These are phyloP conservation scores for Babyrousa celebensis DNA, from an alignment of 2,797 vertebrate species.

Conservation along the genomic window DNA sequence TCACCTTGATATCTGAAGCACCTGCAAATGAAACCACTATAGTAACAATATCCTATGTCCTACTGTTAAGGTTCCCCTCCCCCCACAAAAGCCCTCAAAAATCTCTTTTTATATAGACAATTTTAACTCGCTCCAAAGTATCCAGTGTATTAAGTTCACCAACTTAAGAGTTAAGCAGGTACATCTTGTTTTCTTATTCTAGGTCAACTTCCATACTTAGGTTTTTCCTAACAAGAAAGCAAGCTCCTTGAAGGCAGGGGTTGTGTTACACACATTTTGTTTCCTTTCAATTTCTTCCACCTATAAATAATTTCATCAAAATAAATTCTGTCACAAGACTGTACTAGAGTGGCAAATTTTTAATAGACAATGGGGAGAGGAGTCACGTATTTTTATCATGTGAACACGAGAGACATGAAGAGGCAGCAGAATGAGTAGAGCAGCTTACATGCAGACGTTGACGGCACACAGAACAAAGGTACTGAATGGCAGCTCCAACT, in stretches of 20 bases:
- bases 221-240: conserved; percentile 48
- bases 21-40: conserved; percentile 46
- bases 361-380: not conserved
- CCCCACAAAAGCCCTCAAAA: not conserved
- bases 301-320: conserved; percentile 57
- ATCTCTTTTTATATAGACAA: not conserved
- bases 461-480: not conserved
- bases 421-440: not conserved
- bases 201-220: not conserved
- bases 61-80: not conserved
- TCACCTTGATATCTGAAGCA: conserved; percentile 42
- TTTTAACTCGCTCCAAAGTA: conserved; percentile 57
- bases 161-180: conserved; percentile 25
- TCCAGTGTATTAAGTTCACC: conserved; percentile 8
- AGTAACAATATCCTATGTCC: not conserved
- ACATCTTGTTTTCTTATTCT: conserved; percentile 18
- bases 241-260: conserved; percentile 43
- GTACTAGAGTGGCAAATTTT: conserved; percentile 18
- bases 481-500: not conserved
- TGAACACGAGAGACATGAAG: not conserved
- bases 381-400: not conserved
- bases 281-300: conserved; percentile 12
- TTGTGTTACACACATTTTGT: not conserved
- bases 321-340: conserved; percentile 43
- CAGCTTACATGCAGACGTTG: not conserved